Evolutionary conservation across 2,888 invertebrate genomes (phyloP).

Genomic region (Trachelus stipa): DNA sequence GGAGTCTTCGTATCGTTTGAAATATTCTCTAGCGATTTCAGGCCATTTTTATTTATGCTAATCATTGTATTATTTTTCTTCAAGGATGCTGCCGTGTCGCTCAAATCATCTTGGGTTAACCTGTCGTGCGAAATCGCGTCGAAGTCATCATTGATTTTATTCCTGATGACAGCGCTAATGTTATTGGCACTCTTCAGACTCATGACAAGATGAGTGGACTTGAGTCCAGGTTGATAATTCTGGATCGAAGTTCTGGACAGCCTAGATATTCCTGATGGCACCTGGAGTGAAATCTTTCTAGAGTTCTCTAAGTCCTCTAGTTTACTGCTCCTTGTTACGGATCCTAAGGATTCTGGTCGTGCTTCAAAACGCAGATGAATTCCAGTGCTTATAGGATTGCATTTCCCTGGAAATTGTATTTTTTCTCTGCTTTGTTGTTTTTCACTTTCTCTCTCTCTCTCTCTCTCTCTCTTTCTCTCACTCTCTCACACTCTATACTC

Average conservation of each 20-base stretch:
- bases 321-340: background rate
- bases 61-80: background rate
- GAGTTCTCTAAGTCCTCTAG: slow-evolving; percentile 1
- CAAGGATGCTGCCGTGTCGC: background rate
- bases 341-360: slow-evolving; percentile 11
- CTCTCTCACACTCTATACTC: background rate
- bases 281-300: background rate
- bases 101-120: background rate
- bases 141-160: background rate
- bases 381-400: slow-evolving; percentile 25
- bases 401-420: slow-evolving; percentile 22
- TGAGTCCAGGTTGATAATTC: slow-evolving; percentile 33
- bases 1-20: background rate
- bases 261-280: slow-evolving; percentile 14
- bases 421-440: background rate
- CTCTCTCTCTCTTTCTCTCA: background rate
- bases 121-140: background rate
- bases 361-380: slow-evolving; percentile 27
- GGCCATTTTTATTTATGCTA: background rate
- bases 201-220: slow-evolving; percentile 46
- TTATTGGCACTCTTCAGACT: slow-evolving; percentile 22
- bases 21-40: background rate
- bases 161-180: slow-evolving; percentile 2
- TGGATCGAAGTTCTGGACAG: slow-evolving; percentile 18
- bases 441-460: background rate